Conservation (phyloP, 2,113 vertebrate genomes). For the Laticauda colubrina region DNA sequence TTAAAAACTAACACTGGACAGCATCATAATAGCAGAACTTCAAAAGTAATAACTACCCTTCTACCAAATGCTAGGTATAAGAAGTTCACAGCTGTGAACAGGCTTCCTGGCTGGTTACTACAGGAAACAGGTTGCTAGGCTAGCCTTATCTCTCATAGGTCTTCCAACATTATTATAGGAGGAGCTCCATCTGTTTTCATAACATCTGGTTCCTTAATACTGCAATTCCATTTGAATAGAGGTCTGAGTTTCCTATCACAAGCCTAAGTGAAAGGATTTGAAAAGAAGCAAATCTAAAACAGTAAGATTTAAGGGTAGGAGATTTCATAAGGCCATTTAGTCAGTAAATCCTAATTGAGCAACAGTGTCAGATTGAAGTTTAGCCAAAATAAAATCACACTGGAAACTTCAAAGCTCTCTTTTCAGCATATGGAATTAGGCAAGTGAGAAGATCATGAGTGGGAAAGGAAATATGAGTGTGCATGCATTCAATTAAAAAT, state of each 20-base stretch:
- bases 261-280: constrained; percentile 5
- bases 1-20: background rate
- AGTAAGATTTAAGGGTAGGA: constrained; percentile 22
- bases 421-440: constrained; percentile 22
- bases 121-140: background rate
- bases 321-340: background rate
- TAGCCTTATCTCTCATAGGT: background rate
- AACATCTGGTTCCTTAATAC: background rate
- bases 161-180: background rate
- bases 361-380: constrained; percentile 1
- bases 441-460: constrained; percentile 28
- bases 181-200: background rate
- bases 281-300: background rate
- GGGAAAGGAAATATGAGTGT: background rate
- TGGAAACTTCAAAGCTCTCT: constrained; percentile 21
- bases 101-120: background rate
- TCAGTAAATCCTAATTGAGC: constrained; percentile 4
- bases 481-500: constrained; percentile 24
- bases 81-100: background rate
- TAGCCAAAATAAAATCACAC: constrained; percentile 33
- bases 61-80: background rate
- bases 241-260: constrained; percentile 1
- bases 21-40: background rate
- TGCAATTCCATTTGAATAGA: background rate
- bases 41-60: background rate